Conservation (phyloP, 2,888 invertebrate species). For the Tetrapedia diversipes region DNA sequence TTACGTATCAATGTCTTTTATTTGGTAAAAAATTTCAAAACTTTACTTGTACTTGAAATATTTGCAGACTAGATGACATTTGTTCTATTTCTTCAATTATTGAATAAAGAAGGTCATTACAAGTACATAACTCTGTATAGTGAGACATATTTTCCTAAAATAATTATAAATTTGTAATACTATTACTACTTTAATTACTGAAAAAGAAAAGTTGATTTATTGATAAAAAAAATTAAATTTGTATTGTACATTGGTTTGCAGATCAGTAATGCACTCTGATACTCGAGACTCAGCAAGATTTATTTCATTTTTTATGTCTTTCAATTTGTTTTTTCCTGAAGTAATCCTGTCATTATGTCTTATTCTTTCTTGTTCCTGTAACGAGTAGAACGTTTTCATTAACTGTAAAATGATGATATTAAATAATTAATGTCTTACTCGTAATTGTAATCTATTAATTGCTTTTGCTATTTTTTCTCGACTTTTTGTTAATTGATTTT, state of each 20-base stretch:
- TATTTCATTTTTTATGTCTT: conserved; percentile 78
- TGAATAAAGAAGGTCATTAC: conserved; percentile 70
- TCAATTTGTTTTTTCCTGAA: conserved; percentile 72
- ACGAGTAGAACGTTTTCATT: conserved; percentile 1
- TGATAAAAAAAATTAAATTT: conserved; percentile 16
- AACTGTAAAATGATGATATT: background rate
- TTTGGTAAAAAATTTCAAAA: conserved; percentile 4
- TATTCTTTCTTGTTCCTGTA: conserved; percentile 74
- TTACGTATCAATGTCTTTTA: conserved; percentile 9
- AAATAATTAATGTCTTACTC: conserved; percentile 65
- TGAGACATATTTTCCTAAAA: conserved; percentile 61
- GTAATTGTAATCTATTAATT: conserved; percentile 73
- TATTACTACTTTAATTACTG: background rate
- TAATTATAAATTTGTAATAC: conserved; percentile 5
- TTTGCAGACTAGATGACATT: conserved; percentile 70
- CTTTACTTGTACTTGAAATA: conserved; percentile 70
- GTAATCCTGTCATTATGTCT: conserved; percentile 73
- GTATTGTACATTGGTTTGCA: conserved; percentile 67
- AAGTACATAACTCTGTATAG: conserved; percentile 65
- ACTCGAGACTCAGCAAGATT: conserved; percentile 73
- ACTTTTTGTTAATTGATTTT: conserved; percentile 71
- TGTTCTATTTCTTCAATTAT: conserved; percentile 77
- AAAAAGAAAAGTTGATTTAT: background rate
- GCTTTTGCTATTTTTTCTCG: conserved; percentile 72
- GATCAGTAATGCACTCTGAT: conserved; percentile 60